phyloP scores from a whole-genome alignment of 2,888 invertebrate genomes.

The Melipona beecheii region DNA sequence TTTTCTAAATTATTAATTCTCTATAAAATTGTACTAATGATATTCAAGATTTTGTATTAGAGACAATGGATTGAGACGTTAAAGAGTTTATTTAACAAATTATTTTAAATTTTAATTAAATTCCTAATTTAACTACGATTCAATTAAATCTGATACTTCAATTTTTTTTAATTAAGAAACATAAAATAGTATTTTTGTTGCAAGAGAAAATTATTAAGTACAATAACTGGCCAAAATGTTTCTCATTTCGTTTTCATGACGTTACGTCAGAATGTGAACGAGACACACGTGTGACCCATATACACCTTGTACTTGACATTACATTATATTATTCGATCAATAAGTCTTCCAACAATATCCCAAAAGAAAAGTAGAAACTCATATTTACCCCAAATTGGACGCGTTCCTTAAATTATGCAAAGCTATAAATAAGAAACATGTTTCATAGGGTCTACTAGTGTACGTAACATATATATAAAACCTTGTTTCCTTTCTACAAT shows the following conservation, averaged over 20 bases:
- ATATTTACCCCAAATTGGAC: constrained; percentile 10
- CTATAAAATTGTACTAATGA: too few species aligned
- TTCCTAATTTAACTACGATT: too few species aligned
- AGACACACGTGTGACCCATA: constrained; percentile 53
- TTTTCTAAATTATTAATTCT: too few species aligned
- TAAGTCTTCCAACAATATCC: constrained; percentile 56
- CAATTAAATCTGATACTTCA: too few species aligned
- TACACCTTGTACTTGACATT: constrained; percentile 50
- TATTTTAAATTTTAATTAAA: too few species aligned
- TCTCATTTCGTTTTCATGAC: neutral
- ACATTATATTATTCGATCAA: constrained; percentile 57
- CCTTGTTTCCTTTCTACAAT: neutral
- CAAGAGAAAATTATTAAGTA: neutral
- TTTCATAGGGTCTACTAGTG: neutral
- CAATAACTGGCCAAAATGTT: neutral
- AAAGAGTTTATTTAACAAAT: too few species aligned
- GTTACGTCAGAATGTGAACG: constrained; percentile 17
- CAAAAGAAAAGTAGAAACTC: constrained; percentile 55
- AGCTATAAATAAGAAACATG: neutral
- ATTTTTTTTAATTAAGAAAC: neutral
- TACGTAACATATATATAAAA: neutral
- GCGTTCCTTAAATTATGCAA: neutral
- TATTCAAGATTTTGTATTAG: too few species aligned
- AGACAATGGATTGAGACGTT: too few species aligned
- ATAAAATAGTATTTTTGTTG: too few species aligned